Base-by-base conservation (phyloP, 2,888 invertebrate species). In the Eumerus sabulonum region DNA sequence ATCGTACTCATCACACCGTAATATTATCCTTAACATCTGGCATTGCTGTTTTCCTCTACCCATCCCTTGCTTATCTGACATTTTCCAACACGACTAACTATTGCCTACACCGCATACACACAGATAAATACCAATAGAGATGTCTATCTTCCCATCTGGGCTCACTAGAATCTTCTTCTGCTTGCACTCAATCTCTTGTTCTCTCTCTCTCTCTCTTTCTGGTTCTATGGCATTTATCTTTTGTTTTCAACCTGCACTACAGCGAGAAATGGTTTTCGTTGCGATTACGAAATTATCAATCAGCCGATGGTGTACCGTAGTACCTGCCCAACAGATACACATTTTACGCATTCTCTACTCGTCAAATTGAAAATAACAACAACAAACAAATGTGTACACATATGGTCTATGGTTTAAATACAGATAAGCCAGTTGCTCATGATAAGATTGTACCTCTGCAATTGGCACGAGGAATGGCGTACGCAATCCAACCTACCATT, bases 61-160 rank as follows among this genome's bases (percentile, higher is more conserved):
- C 60, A 62, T 27, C 40, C 60, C 3, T 50, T 42, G 19, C 60
- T 48, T 48, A 50, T 48, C 18, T 18, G 13, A 7, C 19, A n/a
- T 50, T 40, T 62, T 12, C 60, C 60, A 62, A 62, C 60, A 40
- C 19, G 60, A 62, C 16, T 62, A 7, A 27, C 27, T 27, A 27
- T 7, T 27, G 27, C 27, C 27, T 27, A 27, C 27, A 2, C 7
- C 27, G 7, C 27, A 27, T 7, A 27, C 50, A 62, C 60, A 62
- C 51, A 51, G 16, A 17, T 27, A 4, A 4, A 4, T 4, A 27
- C 27, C n/a, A n/a, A n/a, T n/a, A n/a, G n/a, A n/a, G n/a, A n/a
- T n/a, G n/a, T n/a, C n/a, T n/a, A 27, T 27, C 7, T 27, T 27
- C 27, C 27, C 11, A 40, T 40, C 11, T 40, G 2, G 2, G n/a